Percentiles rank a stretch among this genome's conserved stretches.
phyloP scores from a whole-genome alignment of 37 sponge, comb jelly and placozoan genomes.

The Spongilla lacustris region DNA sequence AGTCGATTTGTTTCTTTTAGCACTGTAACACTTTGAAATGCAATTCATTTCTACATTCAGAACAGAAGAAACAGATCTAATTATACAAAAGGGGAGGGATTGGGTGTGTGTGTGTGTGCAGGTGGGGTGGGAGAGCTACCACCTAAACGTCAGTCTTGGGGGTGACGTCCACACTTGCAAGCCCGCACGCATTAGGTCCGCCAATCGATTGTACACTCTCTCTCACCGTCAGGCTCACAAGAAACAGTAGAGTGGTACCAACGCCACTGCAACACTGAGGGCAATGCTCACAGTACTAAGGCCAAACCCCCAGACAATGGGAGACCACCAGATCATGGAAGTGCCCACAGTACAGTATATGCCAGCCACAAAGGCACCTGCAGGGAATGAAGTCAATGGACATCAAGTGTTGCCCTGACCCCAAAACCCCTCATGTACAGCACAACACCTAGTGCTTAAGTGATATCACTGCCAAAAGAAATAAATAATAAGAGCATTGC shows the following conservation, averaged over 20 bases:
- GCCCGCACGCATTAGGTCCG: no score
- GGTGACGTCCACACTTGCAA: neutral
- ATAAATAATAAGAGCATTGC: neutral
- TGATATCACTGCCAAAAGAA: neutral
- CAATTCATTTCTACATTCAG: neutral
- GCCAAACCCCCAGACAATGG: constrained; percentile 73
- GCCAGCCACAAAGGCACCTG: constrained; percentile 71
- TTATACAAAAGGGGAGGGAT: no score
- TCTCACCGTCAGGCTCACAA: constrained; percentile 36
- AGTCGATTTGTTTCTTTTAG: neutral
- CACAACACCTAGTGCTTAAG: neutral
- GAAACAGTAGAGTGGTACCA: constrained; percentile 54
- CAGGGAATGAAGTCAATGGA: neutral
- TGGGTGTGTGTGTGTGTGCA: neutral
- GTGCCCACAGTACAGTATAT: constrained; percentile 47
- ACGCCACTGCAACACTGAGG: constrained; percentile 39
- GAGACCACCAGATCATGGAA: constrained; percentile 33
- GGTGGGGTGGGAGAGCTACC: neutral
- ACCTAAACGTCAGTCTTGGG: neutral
- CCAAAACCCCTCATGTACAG: neutral
- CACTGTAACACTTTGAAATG: neutral
- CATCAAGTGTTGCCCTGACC: neutral
- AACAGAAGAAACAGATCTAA: neutral
- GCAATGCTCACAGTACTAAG: constrained; percentile 42
- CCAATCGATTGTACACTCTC: no score